Conservation (phyloP, 2,797 vertebrate species). For the Channa striata region DNA sequence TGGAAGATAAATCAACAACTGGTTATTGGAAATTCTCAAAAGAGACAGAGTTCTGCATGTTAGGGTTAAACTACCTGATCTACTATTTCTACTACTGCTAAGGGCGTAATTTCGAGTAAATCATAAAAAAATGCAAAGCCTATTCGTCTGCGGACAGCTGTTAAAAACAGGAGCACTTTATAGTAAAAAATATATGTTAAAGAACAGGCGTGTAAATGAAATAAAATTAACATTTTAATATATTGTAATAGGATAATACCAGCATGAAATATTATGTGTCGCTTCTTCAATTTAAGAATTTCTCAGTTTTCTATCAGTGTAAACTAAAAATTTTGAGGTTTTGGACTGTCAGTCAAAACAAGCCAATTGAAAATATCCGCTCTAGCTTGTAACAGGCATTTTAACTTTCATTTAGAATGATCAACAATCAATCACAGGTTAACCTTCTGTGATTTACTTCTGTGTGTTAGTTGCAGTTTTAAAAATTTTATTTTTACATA, state of each 20-base stretch:
- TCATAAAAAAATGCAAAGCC: neutral
- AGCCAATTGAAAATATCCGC: constrained; percentile 1
- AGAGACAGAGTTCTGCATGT: neutral
- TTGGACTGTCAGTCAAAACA: accelerated
- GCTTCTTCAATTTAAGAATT: neutral
- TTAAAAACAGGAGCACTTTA: too few relatives aligned
- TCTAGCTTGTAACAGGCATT: neutral
- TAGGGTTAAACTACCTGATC: constrained; percentile 9
- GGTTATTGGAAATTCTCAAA: constrained; percentile 10
- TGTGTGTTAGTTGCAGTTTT: neutral
- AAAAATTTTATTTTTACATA: neutral
- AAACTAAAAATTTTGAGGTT: neutral
- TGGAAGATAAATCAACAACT: constrained; percentile 40
- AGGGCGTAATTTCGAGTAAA: neutral
- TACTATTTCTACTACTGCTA: neutral
- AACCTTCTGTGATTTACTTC: neutral
- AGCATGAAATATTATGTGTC: too few relatives aligned
- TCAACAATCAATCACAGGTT: neutral
- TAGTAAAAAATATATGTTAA: too few relatives aligned
- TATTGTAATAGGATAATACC: too few relatives aligned
- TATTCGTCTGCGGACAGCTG: neutral
- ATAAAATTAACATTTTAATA: too few relatives aligned
- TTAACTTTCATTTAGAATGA: neutral
- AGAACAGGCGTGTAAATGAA: too few relatives aligned
- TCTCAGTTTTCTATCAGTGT: neutral